Percentiles rank a stretch among this genome's conserved stretches.
phyloP scores from a whole-genome alignment of 2,797 vertebrate genomes.

The Potorous gilbertii region DNA sequence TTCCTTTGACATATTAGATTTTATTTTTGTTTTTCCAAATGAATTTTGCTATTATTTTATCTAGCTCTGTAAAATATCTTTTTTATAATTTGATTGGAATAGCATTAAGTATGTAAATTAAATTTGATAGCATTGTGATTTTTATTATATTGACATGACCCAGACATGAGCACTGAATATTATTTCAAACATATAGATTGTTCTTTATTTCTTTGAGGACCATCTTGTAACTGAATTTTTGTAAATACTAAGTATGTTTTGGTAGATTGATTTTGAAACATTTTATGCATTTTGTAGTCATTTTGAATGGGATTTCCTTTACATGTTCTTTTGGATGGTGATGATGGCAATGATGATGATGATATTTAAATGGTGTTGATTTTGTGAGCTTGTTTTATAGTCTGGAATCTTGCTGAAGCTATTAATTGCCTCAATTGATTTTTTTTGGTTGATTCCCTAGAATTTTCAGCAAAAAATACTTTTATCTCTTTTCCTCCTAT shows the following conservation, averaged over 20 bases:
- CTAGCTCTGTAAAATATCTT: background rate
- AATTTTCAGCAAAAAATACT: background rate
- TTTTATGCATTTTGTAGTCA: background rate
- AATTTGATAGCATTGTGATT: background rate
- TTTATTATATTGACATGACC: background rate
- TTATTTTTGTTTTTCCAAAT: background rate
- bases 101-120: background rate
- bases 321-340: background rate
- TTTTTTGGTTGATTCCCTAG: background rate
- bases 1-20: background rate
- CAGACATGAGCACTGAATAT: background rate
- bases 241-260: background rate
- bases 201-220: background rate
- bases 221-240: background rate
- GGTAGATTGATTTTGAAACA: background rate
- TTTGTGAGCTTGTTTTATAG: background rate
- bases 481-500: background rate
- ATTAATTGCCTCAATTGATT: background rate
- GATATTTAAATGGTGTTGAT: background rate
- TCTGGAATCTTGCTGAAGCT: background rate
- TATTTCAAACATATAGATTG: background rate
- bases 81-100: background rate
- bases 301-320: background rate
- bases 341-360: background rate
- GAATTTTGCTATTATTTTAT: background rate